Evolutionary conservation across 2,113 vertebrate genomes (phyloP).

Genomic region (Carassius auratus): DNA sequence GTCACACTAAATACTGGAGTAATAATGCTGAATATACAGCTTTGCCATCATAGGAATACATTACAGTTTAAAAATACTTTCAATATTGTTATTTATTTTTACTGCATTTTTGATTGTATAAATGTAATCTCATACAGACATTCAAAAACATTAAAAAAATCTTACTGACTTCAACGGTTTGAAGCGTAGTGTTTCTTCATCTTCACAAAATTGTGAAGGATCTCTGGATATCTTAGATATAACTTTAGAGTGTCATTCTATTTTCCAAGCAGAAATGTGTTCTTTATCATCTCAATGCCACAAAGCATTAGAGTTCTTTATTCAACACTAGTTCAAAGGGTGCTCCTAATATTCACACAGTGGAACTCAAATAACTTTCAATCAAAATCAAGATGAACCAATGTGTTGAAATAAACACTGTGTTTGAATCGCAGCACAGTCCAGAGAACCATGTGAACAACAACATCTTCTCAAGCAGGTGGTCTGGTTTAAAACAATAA

Average conservation of each 20-base stretch:
- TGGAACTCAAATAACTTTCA: background rate
- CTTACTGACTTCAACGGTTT: background rate
- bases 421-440: conserved; percentile 5
- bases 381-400: background rate
- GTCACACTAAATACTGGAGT: too few species aligned
- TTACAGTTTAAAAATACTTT: too few species aligned
- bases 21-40: too few species aligned
- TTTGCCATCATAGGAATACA: too few species aligned
- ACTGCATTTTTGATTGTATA: too few species aligned
- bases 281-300: background rate
- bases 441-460: background rate
- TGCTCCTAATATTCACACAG: background rate
- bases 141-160: background rate
- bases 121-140: too few species aligned
- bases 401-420: conserved; percentile 1
- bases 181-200: background rate
- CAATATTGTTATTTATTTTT: too few species aligned
- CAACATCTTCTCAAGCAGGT: conserved; percentile 44
- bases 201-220: background rate
- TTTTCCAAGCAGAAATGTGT: background rate
- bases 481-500: conserved; percentile 42
- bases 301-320: background rate
- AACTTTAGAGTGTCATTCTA: background rate
- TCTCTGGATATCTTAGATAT: background rate
- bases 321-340: background rate